A percentile compares a stretch with the other conserved stretches of the same genome.
Evolutionary conservation across 2,888 invertebrate species (phyloP).

Genomic region (Phaedon cochleariae): DNA sequence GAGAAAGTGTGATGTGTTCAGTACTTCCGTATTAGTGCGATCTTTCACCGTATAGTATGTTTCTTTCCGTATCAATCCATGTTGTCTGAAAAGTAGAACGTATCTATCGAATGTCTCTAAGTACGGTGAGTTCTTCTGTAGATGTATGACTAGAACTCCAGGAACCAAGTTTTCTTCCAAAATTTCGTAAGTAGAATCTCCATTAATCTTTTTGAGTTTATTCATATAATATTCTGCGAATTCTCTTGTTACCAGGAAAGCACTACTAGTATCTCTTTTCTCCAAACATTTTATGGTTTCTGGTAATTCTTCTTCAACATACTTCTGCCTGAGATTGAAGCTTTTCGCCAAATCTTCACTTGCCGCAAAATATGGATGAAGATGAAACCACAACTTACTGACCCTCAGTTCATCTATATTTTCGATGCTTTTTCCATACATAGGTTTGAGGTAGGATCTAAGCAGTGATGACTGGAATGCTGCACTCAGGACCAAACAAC

Average conservation of each 20-base stretch:
- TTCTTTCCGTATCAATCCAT: slow-evolving; percentile 7
- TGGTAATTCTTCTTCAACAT: neutral
- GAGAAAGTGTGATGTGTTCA: slow-evolving; percentile 17
- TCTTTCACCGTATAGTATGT: slow-evolving; percentile 8
- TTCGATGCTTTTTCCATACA: slow-evolving; percentile 8
- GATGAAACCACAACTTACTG: slow-evolving; percentile 18
- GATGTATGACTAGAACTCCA: slow-evolving; percentile 11
- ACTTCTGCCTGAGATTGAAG: slow-evolving; percentile 6
- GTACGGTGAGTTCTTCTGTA: slow-evolving; percentile 17
- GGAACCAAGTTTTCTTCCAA: slow-evolving; percentile 21
- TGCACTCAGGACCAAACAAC: slow-evolving; percentile 8
- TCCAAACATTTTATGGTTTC: neutral
- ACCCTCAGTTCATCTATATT: slow-evolving; percentile 21
- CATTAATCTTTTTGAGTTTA: neutral
- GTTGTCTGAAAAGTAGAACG: slow-evolving; percentile 14
- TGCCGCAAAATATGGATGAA: neutral
- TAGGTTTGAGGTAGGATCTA: slow-evolving; percentile 20
- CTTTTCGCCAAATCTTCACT: neutral
- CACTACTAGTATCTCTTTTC: slow-evolving; percentile 3
- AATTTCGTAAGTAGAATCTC: slow-evolving; percentile 19
- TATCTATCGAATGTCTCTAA: slow-evolving; percentile 10
- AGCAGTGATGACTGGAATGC: slow-evolving; percentile 19
- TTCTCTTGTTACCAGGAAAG: slow-evolving; percentile 9
- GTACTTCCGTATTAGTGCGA: neutral
- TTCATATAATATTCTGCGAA: slow-evolving; percentile 15